Evolutionary conservation across 2,797 vertebrate species (phyloP).

Genomic region (Catostomus latipinnis): DNA sequence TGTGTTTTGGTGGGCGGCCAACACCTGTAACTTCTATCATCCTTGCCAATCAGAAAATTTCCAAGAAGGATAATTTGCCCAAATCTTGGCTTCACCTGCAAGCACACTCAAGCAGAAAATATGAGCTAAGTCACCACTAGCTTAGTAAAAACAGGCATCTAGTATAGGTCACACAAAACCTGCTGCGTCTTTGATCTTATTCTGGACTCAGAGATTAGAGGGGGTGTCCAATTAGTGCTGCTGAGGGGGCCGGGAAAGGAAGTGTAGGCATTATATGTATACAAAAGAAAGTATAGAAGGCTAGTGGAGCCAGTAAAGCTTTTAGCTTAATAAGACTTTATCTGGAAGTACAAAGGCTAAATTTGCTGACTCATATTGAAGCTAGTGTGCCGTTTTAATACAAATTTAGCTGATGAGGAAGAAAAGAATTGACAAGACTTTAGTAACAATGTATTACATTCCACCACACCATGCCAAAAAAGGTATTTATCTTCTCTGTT

Average conservation of each 20-base stretch:
- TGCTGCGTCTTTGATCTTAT: conserved; percentile 27
- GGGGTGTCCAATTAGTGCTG: conserved; percentile 42
- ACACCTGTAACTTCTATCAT: conserved; percentile 3
- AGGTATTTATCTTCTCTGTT: conserved; percentile 10
- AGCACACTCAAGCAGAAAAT: conserved; percentile 24
- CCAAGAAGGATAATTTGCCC: conserved; percentile 16
- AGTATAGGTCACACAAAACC: conserved; percentile 6
- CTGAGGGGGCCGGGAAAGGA: conserved; percentile 32
- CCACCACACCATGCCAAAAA: conserved; percentile 11
- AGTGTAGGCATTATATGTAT: conserved; percentile 73
- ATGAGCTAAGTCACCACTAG: conserved; percentile 17
- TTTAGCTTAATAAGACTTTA: conserved; percentile 89
- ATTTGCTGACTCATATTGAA: conserved; percentile 68
- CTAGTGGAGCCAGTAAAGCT: conserved; percentile 82
- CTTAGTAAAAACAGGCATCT: conserved; percentile 2
- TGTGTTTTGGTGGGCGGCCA: conserved; percentile 6
- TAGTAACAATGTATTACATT: conserved; percentile 39
- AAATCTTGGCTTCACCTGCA: conserved; percentile 10
- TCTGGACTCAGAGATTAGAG: conserved; percentile 38
- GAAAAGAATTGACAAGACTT: conserved; percentile 56
- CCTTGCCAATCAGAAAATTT: conserved; percentile 3
- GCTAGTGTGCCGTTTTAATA: conserved; percentile 52
- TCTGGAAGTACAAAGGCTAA: conserved; percentile 70
- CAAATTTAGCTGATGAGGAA: conserved; percentile 57
- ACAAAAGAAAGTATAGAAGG: conserved; percentile 63